Percentiles rank a stretch among this genome's conserved stretches.
Conservation (phyloP, 2,797 vertebrate genomes). For the Salarias fasciatus region DNA sequence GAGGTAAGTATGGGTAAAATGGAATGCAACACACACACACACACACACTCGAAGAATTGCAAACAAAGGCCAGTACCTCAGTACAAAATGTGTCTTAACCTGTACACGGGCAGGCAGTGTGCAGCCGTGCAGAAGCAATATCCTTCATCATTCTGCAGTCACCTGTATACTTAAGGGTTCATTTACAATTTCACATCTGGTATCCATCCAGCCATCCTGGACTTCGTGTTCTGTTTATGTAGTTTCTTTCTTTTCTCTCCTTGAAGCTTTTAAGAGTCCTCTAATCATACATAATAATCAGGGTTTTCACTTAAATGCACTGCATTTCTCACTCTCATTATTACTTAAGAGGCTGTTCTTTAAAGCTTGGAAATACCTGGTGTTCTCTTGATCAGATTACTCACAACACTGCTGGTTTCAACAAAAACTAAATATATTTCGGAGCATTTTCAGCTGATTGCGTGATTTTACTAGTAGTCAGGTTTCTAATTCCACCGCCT, state of each 20-base stretch:
- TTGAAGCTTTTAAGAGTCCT: slow-evolving; percentile 83
- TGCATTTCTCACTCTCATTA: slow-evolving; percentile 81
- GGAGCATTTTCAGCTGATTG: background rate
- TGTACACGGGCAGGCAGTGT: slow-evolving; percentile 49
- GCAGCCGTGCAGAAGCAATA: slow-evolving; percentile 66
- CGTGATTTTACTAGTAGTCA: slow-evolving; percentile 12
- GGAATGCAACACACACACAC: no score
- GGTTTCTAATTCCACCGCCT: background rate
- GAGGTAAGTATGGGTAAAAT: no score
- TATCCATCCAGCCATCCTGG: slow-evolving; percentile 72
- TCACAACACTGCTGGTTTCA: background rate
- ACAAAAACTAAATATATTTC: background rate
- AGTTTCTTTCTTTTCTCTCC: slow-evolving; percentile 75
- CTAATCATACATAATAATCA: slow-evolving; percentile 85
- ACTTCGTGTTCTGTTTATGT: slow-evolving; percentile 81
- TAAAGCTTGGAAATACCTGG: slow-evolving; percentile 56
- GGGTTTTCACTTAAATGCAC: slow-evolving; percentile 80
- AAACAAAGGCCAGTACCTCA: slow-evolving; percentile 6
- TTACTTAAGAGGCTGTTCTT: slow-evolving; percentile 80
- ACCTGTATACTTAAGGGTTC: slow-evolving; percentile 79
- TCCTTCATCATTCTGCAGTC: slow-evolving; percentile 73
- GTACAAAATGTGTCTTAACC: slow-evolving; percentile 52
- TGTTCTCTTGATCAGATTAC: slow-evolving; percentile 26
- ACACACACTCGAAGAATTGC: slow-evolving; percentile 23
- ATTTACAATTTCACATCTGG: slow-evolving; percentile 81